A percentile compares a stretch with the other conserved stretches of the same genome.
These are phyloP conservation scores for Bucorvus abyssinicus DNA, from an alignment of 2,797 vertebrate genomes.

Conservation along the genomic window DNA sequence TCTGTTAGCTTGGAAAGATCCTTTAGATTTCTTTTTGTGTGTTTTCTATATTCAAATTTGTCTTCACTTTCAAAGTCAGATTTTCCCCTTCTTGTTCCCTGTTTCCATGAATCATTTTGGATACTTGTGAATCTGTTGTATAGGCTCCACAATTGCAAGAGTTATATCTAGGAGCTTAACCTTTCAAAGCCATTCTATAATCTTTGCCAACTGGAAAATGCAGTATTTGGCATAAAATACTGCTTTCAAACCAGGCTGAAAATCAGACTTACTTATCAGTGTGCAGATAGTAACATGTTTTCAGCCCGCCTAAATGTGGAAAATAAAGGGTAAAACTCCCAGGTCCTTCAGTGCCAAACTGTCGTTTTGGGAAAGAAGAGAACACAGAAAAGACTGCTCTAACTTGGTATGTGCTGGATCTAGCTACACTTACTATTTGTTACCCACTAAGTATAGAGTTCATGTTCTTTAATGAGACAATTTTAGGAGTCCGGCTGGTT, in stretches of 20 bases:
- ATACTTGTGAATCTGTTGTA: background rate
- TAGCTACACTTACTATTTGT: background rate
- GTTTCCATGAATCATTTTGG: background rate
- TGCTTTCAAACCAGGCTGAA: background rate
- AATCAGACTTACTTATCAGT: background rate
- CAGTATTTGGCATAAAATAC: background rate
- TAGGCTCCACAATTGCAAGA: background rate
- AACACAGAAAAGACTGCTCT: background rate
- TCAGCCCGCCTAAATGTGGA: background rate
- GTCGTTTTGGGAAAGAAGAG: background rate
- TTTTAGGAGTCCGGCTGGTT: background rate
- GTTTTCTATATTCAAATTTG: background rate
- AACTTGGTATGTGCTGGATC: background rate
- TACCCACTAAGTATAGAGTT: background rate
- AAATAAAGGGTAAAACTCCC: background rate
- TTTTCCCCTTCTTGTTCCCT: background rate
- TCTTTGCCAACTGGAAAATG: background rate
- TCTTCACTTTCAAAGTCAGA: background rate
- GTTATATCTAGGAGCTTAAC: background rate
- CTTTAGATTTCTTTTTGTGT: background rate
- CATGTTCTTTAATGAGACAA: background rate
- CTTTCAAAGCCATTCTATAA: background rate
- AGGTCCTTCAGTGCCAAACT: background rate
- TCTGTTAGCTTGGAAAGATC: background rate
- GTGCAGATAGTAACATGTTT: background rate